Evolutionary conservation across 2,113 vertebrate species (phyloP), one percentile per base, ranked within the genome.

Genomic region (Varanus komodoensis): DNA sequence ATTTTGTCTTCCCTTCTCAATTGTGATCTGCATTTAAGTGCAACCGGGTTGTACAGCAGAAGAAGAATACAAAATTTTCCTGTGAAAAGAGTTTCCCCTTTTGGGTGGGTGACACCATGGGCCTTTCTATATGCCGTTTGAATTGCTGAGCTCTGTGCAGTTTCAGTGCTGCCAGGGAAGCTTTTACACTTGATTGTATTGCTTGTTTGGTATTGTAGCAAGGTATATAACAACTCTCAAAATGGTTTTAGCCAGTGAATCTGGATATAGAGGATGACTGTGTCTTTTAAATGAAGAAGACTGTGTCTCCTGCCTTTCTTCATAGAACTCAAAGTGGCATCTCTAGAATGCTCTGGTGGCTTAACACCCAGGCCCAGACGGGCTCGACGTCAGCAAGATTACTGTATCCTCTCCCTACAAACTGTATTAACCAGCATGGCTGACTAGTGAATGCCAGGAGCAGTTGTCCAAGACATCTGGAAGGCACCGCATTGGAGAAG

Each of bases 31-130:
- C 73, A 8, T 64, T 92, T 80, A 79, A 69, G 52, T 52, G 8
- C 1, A 86, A 17, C 54, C 25, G 9, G 14, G 64, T 78, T 1
- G 38, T 44, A 44, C 87, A 73, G 2, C 92, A 23, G 73, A 89
- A 91, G 44, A 54, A 6, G 15, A 48, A 9, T 69, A 68, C 69
- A 81, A 34, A 82, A 82, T 64, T 82, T 52, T 82, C 75, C 3
- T 85, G 88, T 92, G 38, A 54, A 57, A 87, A 78, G n/a, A 38
- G 87, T 69, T 87, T 74, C 94, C 7, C 78, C 38, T 84, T 82
- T 52, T 34, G 54, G 80, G 68, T 29, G 83, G 79, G 91, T 78
- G 32, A 82, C 93, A 64, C 34, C 52, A 32, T 91, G 92, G 38
- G 68, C 23, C 19, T 50, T 94, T 92, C 86, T 92, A 80, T 92